phyloP scores from a whole-genome alignment of 2,113 vertebrate species.

The Antennarius striatus region DNA sequence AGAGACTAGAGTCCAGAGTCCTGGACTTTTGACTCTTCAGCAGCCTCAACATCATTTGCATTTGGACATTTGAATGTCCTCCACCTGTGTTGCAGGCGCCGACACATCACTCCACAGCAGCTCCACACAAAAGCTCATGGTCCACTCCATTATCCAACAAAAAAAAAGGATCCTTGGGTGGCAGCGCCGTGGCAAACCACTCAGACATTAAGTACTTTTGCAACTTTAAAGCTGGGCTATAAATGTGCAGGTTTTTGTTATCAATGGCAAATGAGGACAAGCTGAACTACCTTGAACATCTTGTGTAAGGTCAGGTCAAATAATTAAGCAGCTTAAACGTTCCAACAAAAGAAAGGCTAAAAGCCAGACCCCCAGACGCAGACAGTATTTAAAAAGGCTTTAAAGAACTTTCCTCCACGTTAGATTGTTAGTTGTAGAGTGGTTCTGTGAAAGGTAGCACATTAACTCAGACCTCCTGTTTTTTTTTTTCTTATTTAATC shows the following conservation, averaged over 20 bases:
- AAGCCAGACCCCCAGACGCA: conserved; percentile 68
- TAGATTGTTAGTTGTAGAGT: conserved; percentile 20
- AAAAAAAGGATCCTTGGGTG: conserved; percentile 2
- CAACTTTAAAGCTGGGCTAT: conserved; percentile 29
- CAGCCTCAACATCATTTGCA: conserved; percentile 65
- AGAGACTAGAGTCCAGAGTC: conserved; percentile 60
- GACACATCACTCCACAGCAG: conserved; percentile 62
- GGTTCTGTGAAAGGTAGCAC: conserved; percentile 11
- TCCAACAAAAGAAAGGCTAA: conserved; percentile 69
- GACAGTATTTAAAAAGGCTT: conserved; percentile 57
- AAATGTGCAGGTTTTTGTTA: conserved; percentile 58
- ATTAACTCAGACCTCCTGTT: conserved; percentile 6
- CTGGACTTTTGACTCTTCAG: conserved; percentile 66
- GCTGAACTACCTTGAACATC: conserved; percentile 70
- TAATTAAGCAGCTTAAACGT: conserved; percentile 77
- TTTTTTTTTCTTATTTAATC: conserved; percentile 8
- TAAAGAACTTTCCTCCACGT: conserved; percentile 41
- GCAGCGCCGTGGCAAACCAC: conserved; percentile 1
- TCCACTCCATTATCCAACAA: conserved; percentile 31
- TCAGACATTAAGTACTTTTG: conserved; percentile 13
- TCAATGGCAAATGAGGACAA: conserved; percentile 65
- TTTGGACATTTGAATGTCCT: conserved; percentile 68
- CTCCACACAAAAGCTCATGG: conserved; percentile 53
- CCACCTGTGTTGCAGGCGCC: conserved; percentile 54
- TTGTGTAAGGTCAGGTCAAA: conserved; percentile 75